Evolutionary conservation across 2,113 vertebrate genomes (phyloP), one percentile per base, ranked within the genome.

Genomic region (Peromyscus maniculatus): DNA sequence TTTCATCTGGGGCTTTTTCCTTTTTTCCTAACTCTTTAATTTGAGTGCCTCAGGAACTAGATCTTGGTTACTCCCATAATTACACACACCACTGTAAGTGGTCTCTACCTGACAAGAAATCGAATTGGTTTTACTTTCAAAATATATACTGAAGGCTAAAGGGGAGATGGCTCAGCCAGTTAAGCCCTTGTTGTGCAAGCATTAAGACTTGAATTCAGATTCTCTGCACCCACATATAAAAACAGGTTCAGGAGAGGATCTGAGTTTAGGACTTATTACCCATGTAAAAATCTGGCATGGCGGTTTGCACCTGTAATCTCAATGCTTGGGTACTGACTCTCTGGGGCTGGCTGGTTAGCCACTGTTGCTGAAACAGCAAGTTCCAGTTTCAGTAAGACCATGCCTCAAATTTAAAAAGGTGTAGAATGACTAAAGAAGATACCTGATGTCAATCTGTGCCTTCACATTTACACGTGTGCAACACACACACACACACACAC

Each of bases 121-220:
- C 43, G 31, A 78, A 87, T 2, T 89, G 43, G 79, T 39, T 92
- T 84, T 72, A 82, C 59, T 84, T 96, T 75, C 57, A 91, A 93
- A 86, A 59, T 72, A 75, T 7, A 87, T 28, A 21, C 3, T 84
- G 46, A 31, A 66, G 26, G 62, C 59, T 67, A 46, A 62, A 64
- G 82, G 15, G 17, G 21, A 67, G 66, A 66, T 1, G 2, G 19
- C 16, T 67, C 26, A 67, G 17, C 24, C 39, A 66, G 28, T 49
- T 49, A 87, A 67, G 64, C 26, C 39, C 64, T 49, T 49, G 8
- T 19, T 87, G 16, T 87, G 17, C 43, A 67, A 67, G 15, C 28
- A 22, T 49, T 33, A 67, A 64, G 62, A 49, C 17, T 43, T 87
- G 84, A 87, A 86, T 66, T 31, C 39, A 86, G 82, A 66, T 66